phyloP scores from a whole-genome alignment of 2,888 invertebrate species.

The Emmelina monodactyla region DNA sequence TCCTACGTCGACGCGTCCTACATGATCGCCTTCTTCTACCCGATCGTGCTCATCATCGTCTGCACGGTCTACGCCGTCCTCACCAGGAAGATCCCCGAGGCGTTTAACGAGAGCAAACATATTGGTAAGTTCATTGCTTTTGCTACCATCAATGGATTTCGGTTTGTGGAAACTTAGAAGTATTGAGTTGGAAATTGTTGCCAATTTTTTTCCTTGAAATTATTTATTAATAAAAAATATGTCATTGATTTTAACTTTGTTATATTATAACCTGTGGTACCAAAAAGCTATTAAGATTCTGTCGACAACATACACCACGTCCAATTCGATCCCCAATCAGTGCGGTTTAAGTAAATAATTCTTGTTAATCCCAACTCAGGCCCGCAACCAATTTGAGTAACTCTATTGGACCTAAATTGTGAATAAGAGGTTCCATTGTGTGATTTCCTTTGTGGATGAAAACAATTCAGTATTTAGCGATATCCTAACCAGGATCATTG shows the following conservation, averaged over 20 bases:
- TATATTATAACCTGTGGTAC: too few relatives aligned
- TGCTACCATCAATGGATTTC: too few relatives aligned
- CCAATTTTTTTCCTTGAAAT: too few relatives aligned
- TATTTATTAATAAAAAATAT: too few relatives aligned
- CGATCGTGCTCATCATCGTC: conserved; percentile 86
- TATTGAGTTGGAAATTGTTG: not conserved
- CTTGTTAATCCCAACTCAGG: conserved; percentile 5
- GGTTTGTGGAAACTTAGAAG: not conserved
- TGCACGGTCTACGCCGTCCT: conserved; percentile 97
- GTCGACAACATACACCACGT: conserved; percentile 5
- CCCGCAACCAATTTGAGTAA: conserved; percentile 3
- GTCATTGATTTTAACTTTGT: too few relatives aligned
- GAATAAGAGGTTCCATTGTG: not conserved
- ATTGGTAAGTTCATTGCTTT: conserved; percentile 75
- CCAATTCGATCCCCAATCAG: conserved; percentile 6
- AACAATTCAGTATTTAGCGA: too few relatives aligned
- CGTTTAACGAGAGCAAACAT: conserved; percentile 98
- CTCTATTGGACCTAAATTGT: not conserved
- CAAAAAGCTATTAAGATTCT: too few relatives aligned
- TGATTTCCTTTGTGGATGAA: not conserved
- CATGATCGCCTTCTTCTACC: conserved; percentile 94
- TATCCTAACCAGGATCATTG: not conserved
- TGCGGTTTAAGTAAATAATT: conserved; percentile 6
- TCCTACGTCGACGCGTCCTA: conserved; percentile 93
- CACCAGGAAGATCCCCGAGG: conserved; percentile 96